Evolutionary conservation across 2,888 invertebrate genomes (phyloP).

Genomic region (Adelognathus sp.): DNA sequence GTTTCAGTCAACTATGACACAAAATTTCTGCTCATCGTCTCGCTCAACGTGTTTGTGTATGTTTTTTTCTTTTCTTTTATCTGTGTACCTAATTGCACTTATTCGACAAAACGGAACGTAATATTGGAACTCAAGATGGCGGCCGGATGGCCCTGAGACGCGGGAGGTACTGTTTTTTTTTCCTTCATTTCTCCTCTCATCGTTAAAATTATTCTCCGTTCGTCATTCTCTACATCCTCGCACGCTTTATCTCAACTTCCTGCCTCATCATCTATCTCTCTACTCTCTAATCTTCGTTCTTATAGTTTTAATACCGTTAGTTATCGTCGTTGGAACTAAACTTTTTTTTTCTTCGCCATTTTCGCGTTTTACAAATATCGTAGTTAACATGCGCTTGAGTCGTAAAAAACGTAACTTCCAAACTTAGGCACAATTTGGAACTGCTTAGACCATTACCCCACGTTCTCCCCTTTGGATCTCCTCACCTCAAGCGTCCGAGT

Average conservation of each 20-base stretch:
- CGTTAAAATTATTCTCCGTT: slow-evolving; percentile 14
- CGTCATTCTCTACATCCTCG: slow-evolving; percentile 32
- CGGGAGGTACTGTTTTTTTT: slow-evolving; percentile 74
- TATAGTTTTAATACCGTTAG: slow-evolving; percentile 48
- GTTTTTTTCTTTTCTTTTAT: slow-evolving; percentile 56
- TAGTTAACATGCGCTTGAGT: slow-evolving; percentile 67
- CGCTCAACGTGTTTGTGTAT: slow-evolving; percentile 60
- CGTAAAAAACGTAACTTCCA: slow-evolving; percentile 76
- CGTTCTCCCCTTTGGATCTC: slow-evolving; percentile 55
- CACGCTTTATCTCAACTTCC: slow-evolving; percentile 25
- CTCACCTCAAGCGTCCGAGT: slow-evolving; percentile 58
- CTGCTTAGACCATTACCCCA: slow-evolving; percentile 76
- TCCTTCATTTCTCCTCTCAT: slow-evolving; percentile 56
- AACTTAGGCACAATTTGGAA: slow-evolving; percentile 81
- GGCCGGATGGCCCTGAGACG: slow-evolving; percentile 78
- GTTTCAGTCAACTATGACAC: slow-evolving; percentile 56
- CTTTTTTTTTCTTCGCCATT: slow-evolving; percentile 53
- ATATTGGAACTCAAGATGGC: slow-evolving; percentile 80
- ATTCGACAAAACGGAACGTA: slow-evolving; percentile 80
- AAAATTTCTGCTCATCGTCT: slow-evolving; percentile 54
- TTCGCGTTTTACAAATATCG: slow-evolving; percentile 61
- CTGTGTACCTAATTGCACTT: slow-evolving; percentile 81
- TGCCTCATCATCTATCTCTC: slow-evolving; percentile 24
- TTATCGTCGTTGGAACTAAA: slow-evolving; percentile 63
- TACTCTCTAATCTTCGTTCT: slow-evolving; percentile 55